Percentiles rank a stretch among this genome's conserved stretches.
phyloP scores from a whole-genome alignment of 2,797 vertebrate genomes.

The Perodicticus potto region DNA sequence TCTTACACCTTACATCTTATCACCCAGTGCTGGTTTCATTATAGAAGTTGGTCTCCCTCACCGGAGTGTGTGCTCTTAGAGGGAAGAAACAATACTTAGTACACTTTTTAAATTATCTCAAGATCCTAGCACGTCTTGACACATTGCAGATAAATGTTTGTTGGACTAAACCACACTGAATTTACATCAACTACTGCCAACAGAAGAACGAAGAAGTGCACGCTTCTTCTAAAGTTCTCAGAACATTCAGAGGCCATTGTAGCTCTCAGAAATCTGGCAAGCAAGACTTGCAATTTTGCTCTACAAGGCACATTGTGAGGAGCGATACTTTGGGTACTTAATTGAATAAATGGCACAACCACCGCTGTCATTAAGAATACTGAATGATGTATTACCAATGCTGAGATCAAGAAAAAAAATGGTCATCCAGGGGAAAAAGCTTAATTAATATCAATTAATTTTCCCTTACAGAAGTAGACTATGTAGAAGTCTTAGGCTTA shows the following conservation, averaged over 20 bases:
- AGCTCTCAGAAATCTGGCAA: not conserved
- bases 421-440: constrained; percentile 75
- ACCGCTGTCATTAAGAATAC: constrained; percentile 83
- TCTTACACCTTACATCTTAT: not conserved
- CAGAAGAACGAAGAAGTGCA: not conserved
- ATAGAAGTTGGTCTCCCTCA: not conserved
- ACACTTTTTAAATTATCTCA: not conserved
- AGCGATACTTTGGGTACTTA: constrained; percentile 78
- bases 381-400: constrained; percentile 84
- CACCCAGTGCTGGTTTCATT: not conserved
- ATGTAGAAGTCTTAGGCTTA: constrained; percentile 59
- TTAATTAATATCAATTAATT: constrained; percentile 84
- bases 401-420: constrained; percentile 76
- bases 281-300: constrained; percentile 69
- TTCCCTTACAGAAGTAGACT: constrained; percentile 73
- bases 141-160: not conserved
- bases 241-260: not conserved
- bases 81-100: not conserved
- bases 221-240: not conserved
- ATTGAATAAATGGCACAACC: constrained; percentile 80
- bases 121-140: not conserved
- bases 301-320: constrained; percentile 73
- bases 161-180: not conserved
- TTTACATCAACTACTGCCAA: constrained; percentile 9
- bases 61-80: not conserved